Conservation (phyloP, 2,888 invertebrate genomes). For the Cephus spinipes region DNA sequence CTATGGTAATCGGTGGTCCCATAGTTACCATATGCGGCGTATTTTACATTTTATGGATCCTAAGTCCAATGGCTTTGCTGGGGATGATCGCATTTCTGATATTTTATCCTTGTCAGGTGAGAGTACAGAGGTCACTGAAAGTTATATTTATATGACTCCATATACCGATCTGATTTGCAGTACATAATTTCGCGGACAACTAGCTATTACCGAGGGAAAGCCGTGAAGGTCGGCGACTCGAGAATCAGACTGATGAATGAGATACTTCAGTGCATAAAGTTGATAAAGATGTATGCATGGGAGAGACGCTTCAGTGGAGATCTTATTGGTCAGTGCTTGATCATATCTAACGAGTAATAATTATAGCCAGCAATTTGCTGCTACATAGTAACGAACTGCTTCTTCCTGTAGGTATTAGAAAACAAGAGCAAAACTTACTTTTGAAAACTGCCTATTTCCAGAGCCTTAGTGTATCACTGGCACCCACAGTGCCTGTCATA, state of each 20-base stretch:
- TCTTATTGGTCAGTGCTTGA: slow-evolving; percentile 59
- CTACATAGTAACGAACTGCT: not conserved
- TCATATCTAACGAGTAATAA: not conserved
- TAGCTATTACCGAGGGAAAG: slow-evolving; percentile 55
- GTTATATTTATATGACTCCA: not conserved
- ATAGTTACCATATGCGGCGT: slow-evolving; percentile 67
- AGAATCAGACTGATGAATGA: slow-evolving; percentile 71
- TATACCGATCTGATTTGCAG: slow-evolving; percentile 47
- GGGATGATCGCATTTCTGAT: slow-evolving; percentile 68
- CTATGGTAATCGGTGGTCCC: slow-evolving; percentile 70
- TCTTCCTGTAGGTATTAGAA: slow-evolving; percentile 66
- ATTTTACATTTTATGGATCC: slow-evolving; percentile 67
- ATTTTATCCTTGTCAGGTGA: slow-evolving; percentile 71
- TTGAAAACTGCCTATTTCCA: slow-evolving; percentile 71
- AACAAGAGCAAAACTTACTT: slow-evolving; percentile 68
- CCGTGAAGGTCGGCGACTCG: slow-evolving; percentile 47
- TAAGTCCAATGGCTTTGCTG: slow-evolving; percentile 69
- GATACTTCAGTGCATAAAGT: slow-evolving; percentile 70
- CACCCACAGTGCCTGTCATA: slow-evolving; percentile 73
- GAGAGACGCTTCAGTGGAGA: slow-evolving; percentile 71
- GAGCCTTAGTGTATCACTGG: slow-evolving; percentile 71
- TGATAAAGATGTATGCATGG: slow-evolving; percentile 77
- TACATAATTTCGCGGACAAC: slow-evolving; percentile 65
- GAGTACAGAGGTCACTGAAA: slow-evolving; percentile 9
- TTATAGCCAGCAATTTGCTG: not conserved